Base-by-base conservation (phyloP, 2,888 invertebrate species). In the Mythimna loreyi region DNA sequence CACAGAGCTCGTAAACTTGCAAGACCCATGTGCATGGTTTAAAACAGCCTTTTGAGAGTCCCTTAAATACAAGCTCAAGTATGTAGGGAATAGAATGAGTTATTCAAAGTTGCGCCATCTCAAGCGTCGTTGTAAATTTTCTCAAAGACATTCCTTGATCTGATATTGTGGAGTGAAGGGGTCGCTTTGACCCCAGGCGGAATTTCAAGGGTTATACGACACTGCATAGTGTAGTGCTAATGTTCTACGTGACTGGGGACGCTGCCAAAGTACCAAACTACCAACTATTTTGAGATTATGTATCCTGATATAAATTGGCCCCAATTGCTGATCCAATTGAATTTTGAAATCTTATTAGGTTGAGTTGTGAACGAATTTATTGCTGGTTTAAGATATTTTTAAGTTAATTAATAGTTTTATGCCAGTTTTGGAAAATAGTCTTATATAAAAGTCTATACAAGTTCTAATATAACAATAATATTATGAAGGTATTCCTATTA, bases 151-250 rank as follows among this genome's bases (percentile, higher is more conserved):
- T 87, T 88, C 84, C 83, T 84, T 83, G 87, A 92, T 91, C 91
- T 85, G 91, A 92, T 91, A 85, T 82, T 83, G 84, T 83, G 77
- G 65, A 84, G 81, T 70, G 81, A 78, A 89, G 88, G 88, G 91
- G 90, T 88, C 87, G 82, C 74, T 82, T 73, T 86, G 90, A 89
- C 90, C 91, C 88, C 84, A 75, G 84, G 86, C 87, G 77, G 70
- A 83, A 72, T 83, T 85, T 81, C 85, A 82, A 87, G 89, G 90
- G 87, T 85, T 87, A 82, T 83, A 72, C 80, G 72, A 69, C 81
- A 78, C 78, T 78, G 76, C 85, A 76, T 85, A 89, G 90, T 92
- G 87, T 90, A 87, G 91, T 92, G 92, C 89, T 91, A 92, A 93
- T 91, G 92, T 88, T 81, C 76, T 90, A 91, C 91, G 90, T 90